Percentiles rank a stretch among this genome's conserved stretches.
These are phyloP conservation scores for Parnassius smintheus DNA, from an alignment of 2,888 invertebrate genomes.

Conservation along the genomic window DNA sequence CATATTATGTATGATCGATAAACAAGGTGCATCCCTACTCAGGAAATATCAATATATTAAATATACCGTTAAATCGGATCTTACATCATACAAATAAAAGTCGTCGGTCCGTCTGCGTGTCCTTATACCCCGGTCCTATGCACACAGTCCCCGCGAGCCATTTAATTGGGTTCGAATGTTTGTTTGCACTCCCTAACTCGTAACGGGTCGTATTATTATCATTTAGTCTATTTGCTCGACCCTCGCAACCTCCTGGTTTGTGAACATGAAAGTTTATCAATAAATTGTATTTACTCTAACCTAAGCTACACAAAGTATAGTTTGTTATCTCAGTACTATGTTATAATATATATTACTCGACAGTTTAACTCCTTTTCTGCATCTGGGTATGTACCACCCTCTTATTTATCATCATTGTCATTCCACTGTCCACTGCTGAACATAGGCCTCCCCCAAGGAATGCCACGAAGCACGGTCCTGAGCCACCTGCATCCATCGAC, in stretches of 20 bases:
- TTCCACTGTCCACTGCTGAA: too few relatives aligned
- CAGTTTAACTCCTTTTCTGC: too few relatives aligned
- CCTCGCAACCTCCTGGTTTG: conserved; percentile 40
- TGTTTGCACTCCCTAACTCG: conserved; percentile 48
- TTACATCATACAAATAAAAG: conserved; percentile 34
- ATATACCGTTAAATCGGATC: conserved; percentile 27
- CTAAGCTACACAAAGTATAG: conserved; percentile 7
- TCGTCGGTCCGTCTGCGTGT: conserved; percentile 20
- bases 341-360: too few relatives aligned
- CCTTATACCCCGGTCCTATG: conserved; percentile 48
- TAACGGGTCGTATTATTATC: conserved; percentile 48
- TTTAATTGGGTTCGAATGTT: conserved; percentile 69
- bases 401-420: too few relatives aligned
- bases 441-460: too few relatives aligned
- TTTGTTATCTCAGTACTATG: too few relatives aligned
- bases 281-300: conserved; percentile 38
- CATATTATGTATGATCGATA: background rate
- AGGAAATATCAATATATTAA: conserved; percentile 9
- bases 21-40: background rate
- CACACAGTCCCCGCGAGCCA: conserved; percentile 57
- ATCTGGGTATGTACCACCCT: too few relatives aligned
- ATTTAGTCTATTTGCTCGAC: conserved; percentile 44
- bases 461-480: too few relatives aligned
- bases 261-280: conserved; percentile 35
- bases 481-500: too few relatives aligned